phyloP scores from a whole-genome alignment of 1,140 invertebrate species.

The Lordiphosa collinella region DNA sequence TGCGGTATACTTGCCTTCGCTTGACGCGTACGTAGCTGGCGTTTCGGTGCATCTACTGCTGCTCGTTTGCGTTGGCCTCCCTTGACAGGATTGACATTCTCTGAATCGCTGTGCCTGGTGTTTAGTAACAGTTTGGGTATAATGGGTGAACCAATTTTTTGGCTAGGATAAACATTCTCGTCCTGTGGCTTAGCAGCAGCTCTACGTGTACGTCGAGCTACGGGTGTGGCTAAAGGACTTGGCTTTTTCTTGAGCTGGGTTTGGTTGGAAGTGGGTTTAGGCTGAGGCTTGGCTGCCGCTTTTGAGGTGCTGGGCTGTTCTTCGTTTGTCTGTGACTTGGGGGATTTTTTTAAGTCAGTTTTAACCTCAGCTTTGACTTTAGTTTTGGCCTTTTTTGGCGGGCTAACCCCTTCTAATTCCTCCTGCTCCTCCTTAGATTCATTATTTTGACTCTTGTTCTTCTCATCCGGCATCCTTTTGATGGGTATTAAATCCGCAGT shows the following conservation, averaged over 20 bases:
- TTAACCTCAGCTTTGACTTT: background rate
- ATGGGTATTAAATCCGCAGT: constrained; percentile 82
- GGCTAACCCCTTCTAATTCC: background rate
- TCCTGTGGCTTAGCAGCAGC: background rate
- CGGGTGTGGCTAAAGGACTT: constrained; percentile 21
- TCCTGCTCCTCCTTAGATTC: constrained; percentile 31
- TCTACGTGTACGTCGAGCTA: constrained; percentile 55
- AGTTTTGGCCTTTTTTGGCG: constrained; percentile 1
- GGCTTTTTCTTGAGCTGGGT: background rate
- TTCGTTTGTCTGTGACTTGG: no score
- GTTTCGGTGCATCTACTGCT: constrained; percentile 6
- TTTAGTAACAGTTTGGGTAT: constrained; percentile 58
- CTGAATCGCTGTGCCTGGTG: constrained; percentile 36
- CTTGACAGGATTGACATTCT: constrained; percentile 37
- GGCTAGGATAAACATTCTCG: background rate
- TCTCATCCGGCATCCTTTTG: constrained; percentile 80
- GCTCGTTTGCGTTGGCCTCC: background rate
- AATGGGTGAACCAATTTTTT: constrained; percentile 52
- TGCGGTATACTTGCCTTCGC: constrained; percentile 73
- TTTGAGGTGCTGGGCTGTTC: constrained; percentile 21
- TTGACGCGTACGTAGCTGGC: constrained; percentile 50
- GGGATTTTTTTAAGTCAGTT: background rate
- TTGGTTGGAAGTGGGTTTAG: background rate
- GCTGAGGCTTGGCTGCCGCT: constrained; percentile 24
- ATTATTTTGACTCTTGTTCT: constrained; percentile 53